Percentiles rank a stretch among this genome's conserved stretches.
phyloP scores from a whole-genome alignment of 2,797 vertebrate genomes.

The Jordanella pulchra region DNA sequence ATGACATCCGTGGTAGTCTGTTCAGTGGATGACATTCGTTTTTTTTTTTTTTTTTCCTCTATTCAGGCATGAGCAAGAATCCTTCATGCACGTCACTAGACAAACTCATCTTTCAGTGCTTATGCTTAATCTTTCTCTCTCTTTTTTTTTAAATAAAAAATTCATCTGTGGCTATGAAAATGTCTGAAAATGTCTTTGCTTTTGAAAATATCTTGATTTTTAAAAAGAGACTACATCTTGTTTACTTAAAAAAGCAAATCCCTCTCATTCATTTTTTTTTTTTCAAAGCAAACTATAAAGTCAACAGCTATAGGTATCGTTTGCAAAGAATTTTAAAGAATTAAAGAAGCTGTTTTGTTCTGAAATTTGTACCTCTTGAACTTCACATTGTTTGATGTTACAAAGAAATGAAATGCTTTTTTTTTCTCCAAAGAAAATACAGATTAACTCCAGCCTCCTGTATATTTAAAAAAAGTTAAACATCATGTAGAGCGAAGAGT shows the following conservation, averaged over 20 bases:
- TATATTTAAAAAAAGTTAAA: too few species aligned
- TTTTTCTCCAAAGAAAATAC: too few species aligned
- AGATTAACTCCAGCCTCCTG: too few species aligned
- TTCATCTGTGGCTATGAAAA: conserved; percentile 9
- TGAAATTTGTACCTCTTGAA: background rate
- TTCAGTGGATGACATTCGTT: conserved; percentile 23
- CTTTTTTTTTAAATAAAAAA: conserved; percentile 11
- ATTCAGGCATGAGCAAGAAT: conserved; percentile 38
- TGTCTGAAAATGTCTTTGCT: conserved; percentile 6
- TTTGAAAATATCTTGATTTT: conserved; percentile 1
- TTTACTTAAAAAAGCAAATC: background rate
- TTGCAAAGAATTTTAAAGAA: background rate
- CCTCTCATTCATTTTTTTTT: too few species aligned
- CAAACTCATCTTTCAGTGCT: conserved; percentile 30
- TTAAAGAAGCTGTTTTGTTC: background rate
- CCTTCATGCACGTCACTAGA: conserved; percentile 23
- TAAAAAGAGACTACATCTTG: background rate
- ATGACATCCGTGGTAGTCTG: conserved; percentile 32
- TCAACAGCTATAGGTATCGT: too few species aligned
- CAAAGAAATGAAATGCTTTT: background rate
- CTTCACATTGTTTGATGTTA: background rate
- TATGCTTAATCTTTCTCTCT: conserved; percentile 14
- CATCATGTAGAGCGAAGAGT: too few species aligned
- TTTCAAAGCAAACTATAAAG: background rate
- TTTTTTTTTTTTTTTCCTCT: conserved; percentile 18